Percentiles rank a stretch among this genome's conserved stretches.
These are phyloP conservation scores for Agelastica alni DNA, from an alignment of 2,888 invertebrate genomes.

Conservation along the genomic window DNA sequence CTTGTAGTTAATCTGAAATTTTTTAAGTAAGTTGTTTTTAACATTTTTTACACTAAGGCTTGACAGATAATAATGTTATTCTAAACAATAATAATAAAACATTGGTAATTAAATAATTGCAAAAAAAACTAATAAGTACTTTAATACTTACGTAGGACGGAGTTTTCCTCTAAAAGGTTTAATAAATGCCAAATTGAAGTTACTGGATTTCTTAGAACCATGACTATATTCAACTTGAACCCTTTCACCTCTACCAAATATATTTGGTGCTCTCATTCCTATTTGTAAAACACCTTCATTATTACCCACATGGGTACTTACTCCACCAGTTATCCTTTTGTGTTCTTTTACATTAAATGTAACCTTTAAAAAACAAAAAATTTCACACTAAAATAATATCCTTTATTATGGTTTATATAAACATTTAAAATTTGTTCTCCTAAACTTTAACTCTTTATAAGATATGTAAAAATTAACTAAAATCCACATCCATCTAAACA, in stretches of 20 bases:
- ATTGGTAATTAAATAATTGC: no score
- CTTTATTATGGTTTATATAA: no score
- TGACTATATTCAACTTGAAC: conserved; percentile 82
- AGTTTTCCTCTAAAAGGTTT: conserved; percentile 82
- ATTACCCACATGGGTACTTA: conserved; percentile 87
- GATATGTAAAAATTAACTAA: no score
- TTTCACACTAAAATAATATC: no score
- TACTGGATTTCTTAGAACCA: conserved; percentile 80
- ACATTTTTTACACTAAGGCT: no score
- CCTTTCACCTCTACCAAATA: conserved; percentile 85
- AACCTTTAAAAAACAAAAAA: conserved; percentile 61
- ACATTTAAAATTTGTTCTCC: not conserved
- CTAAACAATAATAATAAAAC: not conserved
- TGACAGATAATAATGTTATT: no score
- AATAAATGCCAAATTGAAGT: conserved; percentile 76
- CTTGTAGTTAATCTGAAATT: conserved; percentile 68
- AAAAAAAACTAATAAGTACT: no score
- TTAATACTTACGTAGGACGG: conserved; percentile 67
- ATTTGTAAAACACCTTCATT: conserved; percentile 86
- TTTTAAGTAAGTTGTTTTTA: no score
- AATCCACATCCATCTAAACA: no score
- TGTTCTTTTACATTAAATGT: conserved; percentile 86
- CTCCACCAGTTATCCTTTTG: conserved; percentile 79
- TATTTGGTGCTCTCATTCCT: conserved; percentile 78
- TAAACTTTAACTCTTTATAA: not conserved